A percentile compares a stretch with the other conserved stretches of the same genome.
phyloP scores from a whole-genome alignment of 2,113 vertebrate species.

The Eidolon helvum region DNA sequence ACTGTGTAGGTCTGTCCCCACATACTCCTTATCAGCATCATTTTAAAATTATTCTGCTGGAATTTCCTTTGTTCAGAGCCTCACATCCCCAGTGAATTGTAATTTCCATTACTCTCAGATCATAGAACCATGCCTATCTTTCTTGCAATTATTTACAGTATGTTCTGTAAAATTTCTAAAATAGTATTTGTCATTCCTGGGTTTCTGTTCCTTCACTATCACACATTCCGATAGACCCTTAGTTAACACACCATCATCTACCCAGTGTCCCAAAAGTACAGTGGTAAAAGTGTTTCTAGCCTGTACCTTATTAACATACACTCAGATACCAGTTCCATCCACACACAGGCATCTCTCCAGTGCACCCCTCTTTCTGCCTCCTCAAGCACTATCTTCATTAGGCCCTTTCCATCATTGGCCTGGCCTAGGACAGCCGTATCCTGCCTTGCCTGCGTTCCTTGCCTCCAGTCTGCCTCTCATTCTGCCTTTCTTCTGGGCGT shows the following conservation, averaged over 20 bases:
- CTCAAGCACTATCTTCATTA: background rate
- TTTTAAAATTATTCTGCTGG: background rate
- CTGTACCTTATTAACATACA: background rate
- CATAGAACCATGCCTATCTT: background rate
- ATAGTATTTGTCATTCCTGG: background rate
- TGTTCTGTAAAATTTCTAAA: background rate
- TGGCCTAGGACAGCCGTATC: background rate
- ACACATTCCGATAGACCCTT: background rate
- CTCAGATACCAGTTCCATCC: background rate
- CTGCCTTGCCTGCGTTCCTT: background rate
- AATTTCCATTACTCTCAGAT: background rate
- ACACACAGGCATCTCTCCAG: background rate
- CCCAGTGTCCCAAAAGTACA: background rate
- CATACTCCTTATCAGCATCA: background rate
- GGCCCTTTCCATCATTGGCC: accelerated
- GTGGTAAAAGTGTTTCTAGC: accelerated
- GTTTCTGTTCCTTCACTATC: background rate
- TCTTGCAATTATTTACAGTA: background rate
- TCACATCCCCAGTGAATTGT: background rate
- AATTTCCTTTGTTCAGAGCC: background rate
- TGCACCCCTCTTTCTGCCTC: background rate
- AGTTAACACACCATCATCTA: background rate
- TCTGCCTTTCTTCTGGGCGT: background rate
- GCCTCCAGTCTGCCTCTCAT: background rate
- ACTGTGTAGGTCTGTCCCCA: background rate